Evolutionary conservation across 2,113 vertebrate genomes (phyloP), one percentile per base, ranked within the genome.

Genomic region (Probosciger aterrimus): DNA sequence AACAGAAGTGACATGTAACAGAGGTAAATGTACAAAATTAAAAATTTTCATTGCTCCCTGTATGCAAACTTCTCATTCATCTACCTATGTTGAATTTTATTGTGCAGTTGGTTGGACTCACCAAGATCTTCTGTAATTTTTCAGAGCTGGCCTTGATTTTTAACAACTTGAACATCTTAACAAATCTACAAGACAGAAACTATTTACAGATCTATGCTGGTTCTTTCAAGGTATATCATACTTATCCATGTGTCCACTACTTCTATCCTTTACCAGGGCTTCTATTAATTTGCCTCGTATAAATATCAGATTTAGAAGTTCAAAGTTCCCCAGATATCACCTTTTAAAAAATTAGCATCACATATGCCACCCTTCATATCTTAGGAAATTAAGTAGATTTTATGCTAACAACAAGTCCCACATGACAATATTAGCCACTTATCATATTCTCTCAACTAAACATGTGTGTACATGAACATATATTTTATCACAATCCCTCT

Each of bases 401-500:
- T 27, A 60, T 14, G 14, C 9, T 23, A 62, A 20, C 3, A 44
- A 57, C 53, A 71, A 17, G 4, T 46, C 44, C 22, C 22, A 31
- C 24, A 53, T 2, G 5, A 23, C 14, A 41, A 4, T 64, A 60
- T 22, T 41, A 81, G 28, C 39, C 22, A 55, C 14, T 31, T n/a
- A 23, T 71, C 20, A 6, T 67, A 63, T n/a, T 71, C 20, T 64
- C 69, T 64, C 28, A 68, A 22, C 5, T 59, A 39, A 84, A 63
- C 2, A 14, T 0, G 0, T 14, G 18, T 4, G 2, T 68, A 20
- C 16, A 63, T 12, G 3, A 89, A 60, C 5, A 60, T 8, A 15
- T 27, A 67, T 76, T 59, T 92, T 57, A 39, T 73, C 52, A 73
- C 14, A 59, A 14, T 5, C 18, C n/a, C 15, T 64, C 39, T 83